Conservation (phyloP, 2,888 invertebrate genomes). For the Eupithecia subumbrata region DNA sequence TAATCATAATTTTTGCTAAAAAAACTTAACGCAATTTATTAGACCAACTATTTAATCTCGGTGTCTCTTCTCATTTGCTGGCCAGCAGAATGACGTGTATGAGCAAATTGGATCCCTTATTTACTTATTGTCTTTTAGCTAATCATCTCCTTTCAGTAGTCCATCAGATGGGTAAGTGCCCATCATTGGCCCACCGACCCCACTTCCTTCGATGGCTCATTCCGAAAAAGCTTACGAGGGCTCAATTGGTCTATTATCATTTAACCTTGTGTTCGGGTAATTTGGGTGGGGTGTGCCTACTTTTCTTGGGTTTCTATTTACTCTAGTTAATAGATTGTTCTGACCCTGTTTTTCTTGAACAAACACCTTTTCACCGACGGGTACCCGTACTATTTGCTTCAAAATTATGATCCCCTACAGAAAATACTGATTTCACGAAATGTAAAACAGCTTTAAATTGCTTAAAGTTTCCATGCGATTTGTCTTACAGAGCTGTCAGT, state of each 20-base stretch:
- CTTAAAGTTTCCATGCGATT: not conserved
- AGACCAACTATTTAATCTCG: not conserved
- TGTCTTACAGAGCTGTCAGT: not conserved
- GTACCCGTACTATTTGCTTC: not conserved
- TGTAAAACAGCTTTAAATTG: fast-evolving
- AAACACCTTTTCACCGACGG: slow-evolving; percentile 1
- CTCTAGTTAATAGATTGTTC: slow-evolving; percentile 39
- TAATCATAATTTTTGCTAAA: too few relatives aligned
- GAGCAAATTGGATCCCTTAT: too few relatives aligned
- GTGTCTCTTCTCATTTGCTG: not conserved
- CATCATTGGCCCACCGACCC: slow-evolving; percentile 40
- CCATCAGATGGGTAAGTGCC: slow-evolving; percentile 32
- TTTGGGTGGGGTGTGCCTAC: slow-evolving; percentile 33
- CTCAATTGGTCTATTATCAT: slow-evolving; percentile 48
- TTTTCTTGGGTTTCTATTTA: slow-evolving; percentile 40
- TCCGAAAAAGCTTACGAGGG: slow-evolving; percentile 39
- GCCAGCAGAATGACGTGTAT: not conserved
- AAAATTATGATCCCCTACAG: not conserved
- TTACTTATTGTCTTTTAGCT: not conserved
- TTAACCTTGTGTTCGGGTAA: slow-evolving; percentile 45
- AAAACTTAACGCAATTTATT: too few relatives aligned
- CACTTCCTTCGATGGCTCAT: slow-evolving; percentile 43
- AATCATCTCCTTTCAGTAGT: slow-evolving; percentile 20
- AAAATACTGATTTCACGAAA: not conserved
- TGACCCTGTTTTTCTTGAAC: slow-evolving; percentile 27